phyloP scores from a whole-genome alignment of 2,888 invertebrate genomes.

The Xestia sexstrigata region DNA sequence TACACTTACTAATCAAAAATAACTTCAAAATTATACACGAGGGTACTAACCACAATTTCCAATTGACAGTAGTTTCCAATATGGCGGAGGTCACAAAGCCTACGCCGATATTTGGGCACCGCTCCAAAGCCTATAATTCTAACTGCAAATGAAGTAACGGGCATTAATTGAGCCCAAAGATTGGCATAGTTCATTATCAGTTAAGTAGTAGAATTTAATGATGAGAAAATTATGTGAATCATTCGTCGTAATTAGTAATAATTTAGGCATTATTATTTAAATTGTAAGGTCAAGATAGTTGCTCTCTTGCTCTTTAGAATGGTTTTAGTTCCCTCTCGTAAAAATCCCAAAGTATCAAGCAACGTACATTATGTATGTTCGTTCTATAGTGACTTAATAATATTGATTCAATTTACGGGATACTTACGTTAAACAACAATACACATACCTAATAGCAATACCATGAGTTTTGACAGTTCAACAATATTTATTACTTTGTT shows the following conservation, averaged over 20 bases:
- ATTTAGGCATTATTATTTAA: background rate
- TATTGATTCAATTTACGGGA: background rate
- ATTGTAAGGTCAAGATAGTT: background rate
- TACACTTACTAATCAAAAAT: background rate
- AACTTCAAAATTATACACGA: conserved; percentile 10
- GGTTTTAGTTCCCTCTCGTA: background rate
- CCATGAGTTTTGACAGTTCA: background rate
- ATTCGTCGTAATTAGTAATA: conserved; percentile 7
- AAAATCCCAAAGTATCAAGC: background rate
- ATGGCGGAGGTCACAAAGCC: conserved; percentile 41
- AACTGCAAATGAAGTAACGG: conserved; percentile 55
- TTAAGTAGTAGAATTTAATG: conserved; percentile 16
- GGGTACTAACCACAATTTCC: conserved; percentile 15
- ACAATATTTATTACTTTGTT: background rate
- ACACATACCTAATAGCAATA: background rate
- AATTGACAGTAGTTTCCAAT: conserved; percentile 40
- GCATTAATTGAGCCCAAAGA: conserved; percentile 36
- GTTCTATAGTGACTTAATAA: background rate
- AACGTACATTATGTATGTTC: background rate
- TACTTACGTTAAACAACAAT: background rate
- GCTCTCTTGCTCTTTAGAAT: background rate
- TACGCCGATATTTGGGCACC: conserved; percentile 50
- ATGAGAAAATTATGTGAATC: conserved; percentile 9
- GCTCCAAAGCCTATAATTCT: conserved; percentile 50
- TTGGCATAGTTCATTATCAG: conserved; percentile 31